Evolutionary conservation across 2,797 vertebrate species (phyloP), one percentile per base, ranked within the genome.

Genomic region (Fringilla coelebs): DNA sequence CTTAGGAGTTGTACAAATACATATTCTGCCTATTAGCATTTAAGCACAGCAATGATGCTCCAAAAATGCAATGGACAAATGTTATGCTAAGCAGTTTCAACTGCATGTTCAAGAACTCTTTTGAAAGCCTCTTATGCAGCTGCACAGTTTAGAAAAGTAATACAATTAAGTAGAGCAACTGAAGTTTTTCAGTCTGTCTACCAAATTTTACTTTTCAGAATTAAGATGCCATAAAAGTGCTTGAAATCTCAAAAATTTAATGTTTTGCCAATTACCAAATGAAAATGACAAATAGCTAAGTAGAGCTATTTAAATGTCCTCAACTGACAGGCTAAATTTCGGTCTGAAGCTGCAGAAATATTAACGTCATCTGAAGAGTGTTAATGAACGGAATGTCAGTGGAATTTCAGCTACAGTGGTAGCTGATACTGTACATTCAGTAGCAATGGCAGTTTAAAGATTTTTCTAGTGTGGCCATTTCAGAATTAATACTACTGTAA

Each of bases 251-350:
- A 87, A 94, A 80, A 91, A 65, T 34, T 2, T 90, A 74, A 79
- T 90, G 21, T 91, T 91, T 96, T 94, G 88, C 46, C 83, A 93
- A 76, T 94, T 93, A 46, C 21, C 85, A 85, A 95, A 91, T 91
- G 60, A 88, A 91, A 89, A 41, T 82, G 83, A 83, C 46, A 87
- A 95, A 95, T 61, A 88, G 63, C 25, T 91, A 85, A 93, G 76
- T 65, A 84, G 40, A 90, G 16, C 12, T 94, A 86, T 95, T 94
- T 90, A 85, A 89, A 75, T 60, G 22, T 83, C 8, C 45, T 71
- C 45, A 74, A 90, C 10, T 71, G 51, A 43, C 43, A 67, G 11
- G 52, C 46, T 91, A 36, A 71, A 80, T 93, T 93, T 95, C 6
- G 18, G 28, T 71, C 45, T 91, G 62, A 96, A 94, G 49, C 41